These are phyloP conservation scores for Chloroclystis v-ata DNA, from an alignment of 2,888 invertebrate genomes.

Conservation along the genomic window DNA sequence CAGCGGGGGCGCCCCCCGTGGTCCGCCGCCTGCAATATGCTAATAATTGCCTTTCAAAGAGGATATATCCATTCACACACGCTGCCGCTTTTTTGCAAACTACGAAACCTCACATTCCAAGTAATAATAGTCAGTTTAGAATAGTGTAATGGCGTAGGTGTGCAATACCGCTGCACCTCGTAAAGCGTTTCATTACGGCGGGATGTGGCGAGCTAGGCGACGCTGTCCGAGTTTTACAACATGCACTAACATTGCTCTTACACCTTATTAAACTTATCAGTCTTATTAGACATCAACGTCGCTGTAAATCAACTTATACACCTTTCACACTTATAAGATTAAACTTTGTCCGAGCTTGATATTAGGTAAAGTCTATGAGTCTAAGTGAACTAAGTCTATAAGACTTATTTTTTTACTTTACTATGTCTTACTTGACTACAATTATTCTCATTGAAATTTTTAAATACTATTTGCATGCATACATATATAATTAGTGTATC, in stretches of 20 bases:
- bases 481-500: too few species aligned
- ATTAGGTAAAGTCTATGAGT: too few species aligned
- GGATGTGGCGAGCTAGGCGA: constrained; percentile 4
- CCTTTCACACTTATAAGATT: not conserved
- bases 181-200: constrained; percentile 28
- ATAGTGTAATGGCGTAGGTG: constrained; percentile 12
- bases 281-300: constrained; percentile 8
- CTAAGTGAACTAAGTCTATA: too few species aligned
- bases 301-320: not conserved
- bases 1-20: constrained; percentile 46
- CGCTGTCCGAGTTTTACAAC: constrained; percentile 12
- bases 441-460: too few species aligned
- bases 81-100: constrained; percentile 12
- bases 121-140: constrained; percentile 9
- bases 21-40: constrained; percentile 47
- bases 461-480: too few species aligned
- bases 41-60: constrained; percentile 44
- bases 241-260: constrained; percentile 16
- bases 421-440: too few species aligned
- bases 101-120: not conserved
- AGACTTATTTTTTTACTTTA: too few species aligned
- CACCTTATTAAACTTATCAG: constrained; percentile 23
- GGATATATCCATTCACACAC: constrained; percentile 38
- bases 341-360: too few species aligned
- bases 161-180: constrained; percentile 33